Conservation (phyloP, 2,797 vertebrate species). For the Pipistrellus pipistrellus region DNA sequence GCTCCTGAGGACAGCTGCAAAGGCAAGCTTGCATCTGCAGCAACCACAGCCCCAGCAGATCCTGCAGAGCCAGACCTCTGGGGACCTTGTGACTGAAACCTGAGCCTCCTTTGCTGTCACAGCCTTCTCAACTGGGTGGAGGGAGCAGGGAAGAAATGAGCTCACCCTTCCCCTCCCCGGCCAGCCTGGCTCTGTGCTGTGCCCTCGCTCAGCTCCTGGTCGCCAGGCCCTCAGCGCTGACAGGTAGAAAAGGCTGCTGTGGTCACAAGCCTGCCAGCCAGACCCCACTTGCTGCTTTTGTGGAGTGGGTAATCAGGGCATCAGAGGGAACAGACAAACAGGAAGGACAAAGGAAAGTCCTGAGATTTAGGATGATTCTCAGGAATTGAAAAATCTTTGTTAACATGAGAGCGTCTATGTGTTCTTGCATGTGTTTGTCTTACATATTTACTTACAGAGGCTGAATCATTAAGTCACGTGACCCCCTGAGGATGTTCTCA, state of each 20-base stretch:
- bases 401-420: not conserved
- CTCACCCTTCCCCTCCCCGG: not conserved
- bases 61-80: not conserved
- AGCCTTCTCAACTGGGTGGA: not conserved
- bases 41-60: not conserved
- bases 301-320: not conserved
- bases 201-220: not conserved
- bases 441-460: constrained; percentile 54
- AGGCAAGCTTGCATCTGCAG: not conserved
- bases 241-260: not conserved
- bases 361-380: not conserved
- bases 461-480: constrained; percentile 57
- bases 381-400: not conserved
- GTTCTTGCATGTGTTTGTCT: constrained; percentile 18
- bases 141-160: not conserved
- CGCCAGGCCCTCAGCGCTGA: not conserved
- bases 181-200: not conserved
- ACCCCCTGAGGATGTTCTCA: constrained; percentile 62
- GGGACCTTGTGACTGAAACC: not conserved
- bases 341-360: constrained; percentile 19
- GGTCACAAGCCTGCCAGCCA: not conserved
- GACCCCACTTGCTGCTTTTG: not conserved
- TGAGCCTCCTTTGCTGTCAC: not conserved
- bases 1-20: not conserved
- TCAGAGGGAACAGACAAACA: not conserved